Evolutionary conservation across 2,888 invertebrate genomes (phyloP).

Genomic region (Xanthorhoe spadicearia): DNA sequence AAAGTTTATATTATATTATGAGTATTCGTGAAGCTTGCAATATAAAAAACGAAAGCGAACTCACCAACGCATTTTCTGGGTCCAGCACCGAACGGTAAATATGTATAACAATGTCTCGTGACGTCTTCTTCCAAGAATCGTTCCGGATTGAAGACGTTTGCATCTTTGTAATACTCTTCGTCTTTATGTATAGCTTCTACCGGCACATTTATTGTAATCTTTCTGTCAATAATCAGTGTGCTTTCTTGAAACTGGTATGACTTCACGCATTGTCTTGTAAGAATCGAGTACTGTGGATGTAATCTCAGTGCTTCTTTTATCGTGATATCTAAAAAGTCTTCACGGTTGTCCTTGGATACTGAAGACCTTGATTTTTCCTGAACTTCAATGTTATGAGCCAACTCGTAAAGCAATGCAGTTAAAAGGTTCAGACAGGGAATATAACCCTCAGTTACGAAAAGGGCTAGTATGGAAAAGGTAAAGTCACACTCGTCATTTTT

Average conservation of each 20-base stretch:
- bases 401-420: slow-evolving; percentile 68
- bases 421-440: slow-evolving; percentile 68
- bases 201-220: slow-evolving; percentile 69
- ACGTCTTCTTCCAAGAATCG: slow-evolving; percentile 62
- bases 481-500: slow-evolving; percentile 58
- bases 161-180: slow-evolving; percentile 62
- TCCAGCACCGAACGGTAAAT: slow-evolving; percentile 76
- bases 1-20: too few species aligned
- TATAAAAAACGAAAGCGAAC: slow-evolving; percentile 37
- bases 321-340: slow-evolving; percentile 65
- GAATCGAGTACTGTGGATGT: slow-evolving; percentile 71
- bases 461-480: slow-evolving; percentile 61
- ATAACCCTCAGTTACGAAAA: slow-evolving; percentile 75
- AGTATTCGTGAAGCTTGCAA: too few species aligned
- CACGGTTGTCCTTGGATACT: slow-evolving; percentile 52
- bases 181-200: slow-evolving; percentile 72
- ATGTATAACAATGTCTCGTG: slow-evolving; percentile 58
- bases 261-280: slow-evolving; percentile 72
- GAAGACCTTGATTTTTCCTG: slow-evolving; percentile 65
- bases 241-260: slow-evolving; percentile 68
- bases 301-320: slow-evolving; percentile 75
- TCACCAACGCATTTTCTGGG: slow-evolving; percentile 78
- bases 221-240: slow-evolving; percentile 67
- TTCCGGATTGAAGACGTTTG: slow-evolving; percentile 68
- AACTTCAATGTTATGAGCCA: slow-evolving; percentile 61